Conservation (phyloP, 2,113 vertebrate species). For the Callocephalon fimbriatum region DNA sequence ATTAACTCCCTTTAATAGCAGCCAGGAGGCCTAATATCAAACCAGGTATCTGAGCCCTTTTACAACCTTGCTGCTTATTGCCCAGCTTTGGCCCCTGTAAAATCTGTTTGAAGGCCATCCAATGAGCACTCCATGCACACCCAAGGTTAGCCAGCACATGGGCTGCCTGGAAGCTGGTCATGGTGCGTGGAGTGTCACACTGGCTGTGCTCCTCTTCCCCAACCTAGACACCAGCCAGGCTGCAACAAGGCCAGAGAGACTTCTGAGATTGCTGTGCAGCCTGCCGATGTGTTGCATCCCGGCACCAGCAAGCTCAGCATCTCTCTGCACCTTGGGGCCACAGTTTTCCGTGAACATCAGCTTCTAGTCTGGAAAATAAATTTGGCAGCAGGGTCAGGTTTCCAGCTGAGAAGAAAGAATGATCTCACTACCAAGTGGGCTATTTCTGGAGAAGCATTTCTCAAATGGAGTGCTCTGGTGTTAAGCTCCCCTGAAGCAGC, state of each 20-base stretch:
- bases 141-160: background rate
- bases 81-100: background rate
- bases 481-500: background rate
- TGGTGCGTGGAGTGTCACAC: background rate
- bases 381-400: constrained; percentile 34
- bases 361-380: constrained; percentile 37
- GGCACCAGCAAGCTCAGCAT: background rate
- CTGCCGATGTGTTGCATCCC: background rate
- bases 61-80: background rate
- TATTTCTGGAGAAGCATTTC: constrained; percentile 46
- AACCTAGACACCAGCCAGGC: background rate
- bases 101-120: background rate
- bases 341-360: constrained; percentile 31
- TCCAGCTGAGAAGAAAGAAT: constrained; percentile 59
- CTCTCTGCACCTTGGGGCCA: background rate
- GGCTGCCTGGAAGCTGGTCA: background rate
- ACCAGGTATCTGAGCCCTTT: background rate
- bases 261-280: background rate
- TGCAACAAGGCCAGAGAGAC: background rate
- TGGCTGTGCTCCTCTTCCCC: background rate
- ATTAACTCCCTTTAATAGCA: background rate
- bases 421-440: constrained; percentile 6
- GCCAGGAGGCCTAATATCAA: background rate
- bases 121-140: background rate
- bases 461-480: background rate